Evolutionary conservation across 2,888 invertebrate species (phyloP).

Genomic region (Acronicta psi): DNA sequence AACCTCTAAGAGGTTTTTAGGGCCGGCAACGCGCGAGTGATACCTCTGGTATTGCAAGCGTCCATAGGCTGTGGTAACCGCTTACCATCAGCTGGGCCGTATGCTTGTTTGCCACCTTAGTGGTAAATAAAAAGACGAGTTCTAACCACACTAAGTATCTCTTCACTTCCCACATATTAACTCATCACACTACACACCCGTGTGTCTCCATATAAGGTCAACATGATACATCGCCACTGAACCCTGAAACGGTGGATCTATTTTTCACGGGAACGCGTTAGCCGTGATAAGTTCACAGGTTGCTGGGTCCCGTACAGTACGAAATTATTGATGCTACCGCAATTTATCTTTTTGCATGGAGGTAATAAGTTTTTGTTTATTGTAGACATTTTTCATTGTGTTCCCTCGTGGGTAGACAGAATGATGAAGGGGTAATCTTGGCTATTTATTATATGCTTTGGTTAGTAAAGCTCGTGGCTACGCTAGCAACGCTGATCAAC

Average conservation of each 20-base stretch:
- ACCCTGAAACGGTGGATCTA: slow-evolving; percentile 20
- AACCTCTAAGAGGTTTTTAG: too few relatives aligned
- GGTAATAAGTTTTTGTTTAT: slow-evolving; percentile 26
- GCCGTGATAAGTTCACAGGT: slow-evolving; percentile 26
- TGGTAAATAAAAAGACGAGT: too few relatives aligned
- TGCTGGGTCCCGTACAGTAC: slow-evolving; percentile 19
- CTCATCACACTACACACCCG: not conserved
- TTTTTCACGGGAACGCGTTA: slow-evolving; percentile 44
- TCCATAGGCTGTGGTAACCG: too few relatives aligned
- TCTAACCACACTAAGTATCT: too few relatives aligned
- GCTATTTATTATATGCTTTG: not conserved
- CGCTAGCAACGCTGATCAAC: too few relatives aligned
- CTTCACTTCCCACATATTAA: too few relatives aligned
- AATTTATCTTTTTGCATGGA: slow-evolving; percentile 25
- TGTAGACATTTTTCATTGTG: slow-evolving; percentile 3
- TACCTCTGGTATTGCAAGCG: too few relatives aligned
- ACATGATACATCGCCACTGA: slow-evolving; percentile 20
- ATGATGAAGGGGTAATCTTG: not conserved
- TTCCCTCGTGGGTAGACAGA: not conserved
- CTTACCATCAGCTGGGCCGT: too few relatives aligned
- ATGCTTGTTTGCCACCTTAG: too few relatives aligned
- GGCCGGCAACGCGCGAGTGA: too few relatives aligned
- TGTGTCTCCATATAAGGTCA: not conserved
- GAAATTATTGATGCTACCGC: slow-evolving; percentile 24
- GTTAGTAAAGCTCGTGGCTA: too few relatives aligned